phyloP scores from a whole-genome alignment of 2,888 invertebrate species.

The Nipponacmea schrenckii region DNA sequence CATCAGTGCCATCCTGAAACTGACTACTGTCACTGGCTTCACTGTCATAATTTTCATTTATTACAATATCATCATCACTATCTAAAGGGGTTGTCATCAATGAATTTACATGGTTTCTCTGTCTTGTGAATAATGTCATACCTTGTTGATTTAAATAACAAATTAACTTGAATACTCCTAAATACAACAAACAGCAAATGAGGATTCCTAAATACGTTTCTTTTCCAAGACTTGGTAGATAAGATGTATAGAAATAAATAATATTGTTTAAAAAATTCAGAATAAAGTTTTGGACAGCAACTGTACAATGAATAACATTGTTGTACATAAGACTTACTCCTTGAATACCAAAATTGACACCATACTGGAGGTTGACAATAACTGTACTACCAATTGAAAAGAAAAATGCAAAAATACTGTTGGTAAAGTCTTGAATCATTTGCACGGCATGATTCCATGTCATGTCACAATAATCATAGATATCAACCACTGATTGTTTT shows the following conservation, averaged over 20 bases:
- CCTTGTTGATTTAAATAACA: constrained; percentile 37
- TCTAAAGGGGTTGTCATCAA: constrained; percentile 13
- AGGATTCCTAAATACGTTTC: constrained; percentile 54
- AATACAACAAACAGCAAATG: constrained; percentile 31
- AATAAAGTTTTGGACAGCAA: constrained; percentile 20
- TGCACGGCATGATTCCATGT: constrained; percentile 24
- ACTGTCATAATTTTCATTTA: neutral
- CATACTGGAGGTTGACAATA: constrained; percentile 10
- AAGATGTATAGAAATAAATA: constrained; percentile 30
- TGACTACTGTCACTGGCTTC: constrained; percentile 11
- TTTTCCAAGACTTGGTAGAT: constrained; percentile 37
- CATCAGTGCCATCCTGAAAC: constrained; percentile 7
- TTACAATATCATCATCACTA: constrained; percentile 15
- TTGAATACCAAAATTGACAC: constrained; percentile 6
- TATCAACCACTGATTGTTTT: constrained; percentile 26
- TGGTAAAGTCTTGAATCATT: constrained; percentile 9
- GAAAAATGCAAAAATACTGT: constrained; percentile 21
- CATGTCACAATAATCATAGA: constrained; percentile 24
- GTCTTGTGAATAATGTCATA: constrained; percentile 35
- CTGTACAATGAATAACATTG: constrained; percentile 3
- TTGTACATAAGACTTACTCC: neutral
- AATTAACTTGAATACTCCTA: constrained; percentile 34
- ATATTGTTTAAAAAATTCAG: constrained; percentile 6
- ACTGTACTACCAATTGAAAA: constrained; percentile 18
- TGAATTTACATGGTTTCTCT: neutral